A percentile compares a stretch with the other conserved stretches of the same genome.
Conservation (phyloP, 2,113 vertebrate species). For the Nothobranchius furzeri region DNA sequence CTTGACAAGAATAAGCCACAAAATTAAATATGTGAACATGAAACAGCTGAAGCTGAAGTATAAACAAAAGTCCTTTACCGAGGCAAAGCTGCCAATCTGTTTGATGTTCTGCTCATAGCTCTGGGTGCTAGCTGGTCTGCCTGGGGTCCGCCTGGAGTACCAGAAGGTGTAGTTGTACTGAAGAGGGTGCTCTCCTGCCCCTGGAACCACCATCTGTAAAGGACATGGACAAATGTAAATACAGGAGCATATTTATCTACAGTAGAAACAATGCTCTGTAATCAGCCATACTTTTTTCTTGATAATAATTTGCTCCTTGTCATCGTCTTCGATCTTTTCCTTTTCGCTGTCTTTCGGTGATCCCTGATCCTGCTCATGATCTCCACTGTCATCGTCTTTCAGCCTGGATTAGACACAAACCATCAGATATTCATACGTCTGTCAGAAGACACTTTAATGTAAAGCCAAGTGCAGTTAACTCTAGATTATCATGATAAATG, state of each 20-base stretch:
- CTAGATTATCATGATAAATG: not conserved
- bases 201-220: slow-evolving; percentile 76
- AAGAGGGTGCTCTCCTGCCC: slow-evolving; percentile 82
- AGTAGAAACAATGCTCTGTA: not conserved
- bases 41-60: not conserved
- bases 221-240: not conserved
- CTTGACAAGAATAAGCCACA: slow-evolving; percentile 44
- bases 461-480: not conserved
- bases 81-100: slow-evolving; percentile 84
- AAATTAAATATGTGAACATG: not conserved
- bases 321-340: slow-evolving; percentile 80
- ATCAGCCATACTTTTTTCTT: slow-evolving; percentile 70
- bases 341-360: slow-evolving; percentile 83
- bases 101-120: slow-evolving; percentile 87
- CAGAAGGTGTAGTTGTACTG: slow-evolving; percentile 86
- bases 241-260: not conserved
- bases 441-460: not conserved
- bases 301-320: slow-evolving; percentile 71
- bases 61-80: slow-evolving; percentile 58
- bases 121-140: slow-evolving; percentile 83
- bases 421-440: not conserved
- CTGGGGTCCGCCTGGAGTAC: slow-evolving; percentile 85
- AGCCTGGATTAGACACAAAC: slow-evolving; percentile 61
- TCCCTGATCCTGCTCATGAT: slow-evolving; percentile 82
- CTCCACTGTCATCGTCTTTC: slow-evolving; percentile 85